A percentile compares a stretch with the other conserved stretches of the same genome.
These are phyloP conservation scores for Cheirogaleus medius DNA, from an alignment of 2,113 vertebrate species.

Conservation along the genomic window DNA sequence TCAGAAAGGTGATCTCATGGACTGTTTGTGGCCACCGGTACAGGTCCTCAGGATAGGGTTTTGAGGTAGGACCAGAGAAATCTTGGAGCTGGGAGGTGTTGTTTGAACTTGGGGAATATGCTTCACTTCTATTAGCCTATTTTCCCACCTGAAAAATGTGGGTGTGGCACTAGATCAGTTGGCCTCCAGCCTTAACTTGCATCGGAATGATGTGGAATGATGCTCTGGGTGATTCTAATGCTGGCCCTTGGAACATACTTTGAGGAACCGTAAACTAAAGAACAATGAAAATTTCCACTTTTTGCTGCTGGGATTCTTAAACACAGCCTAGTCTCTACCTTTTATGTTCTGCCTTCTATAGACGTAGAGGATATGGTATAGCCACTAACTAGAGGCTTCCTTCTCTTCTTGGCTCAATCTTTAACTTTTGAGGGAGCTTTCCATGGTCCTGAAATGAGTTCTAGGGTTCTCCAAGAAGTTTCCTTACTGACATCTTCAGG, in stretches of 20 bases:
- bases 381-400: neutral
- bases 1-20: neutral
- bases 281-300: neutral
- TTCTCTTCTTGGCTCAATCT: neutral
- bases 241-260: neutral
- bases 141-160: neutral
- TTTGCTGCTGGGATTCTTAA: neutral
- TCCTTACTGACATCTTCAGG: neutral
- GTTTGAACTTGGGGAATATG: neutral
- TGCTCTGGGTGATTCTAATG: neutral
- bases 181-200: neutral
- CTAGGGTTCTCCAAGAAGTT: neutral
- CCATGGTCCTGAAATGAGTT: conserved; percentile 54
- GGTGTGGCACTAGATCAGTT: neutral
- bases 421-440: neutral
- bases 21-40: neutral
- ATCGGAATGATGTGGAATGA: neutral
- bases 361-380: neutral
- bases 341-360: neutral
- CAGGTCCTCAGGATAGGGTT: neutral
- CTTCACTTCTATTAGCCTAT: neutral
- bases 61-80: neutral
- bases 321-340: neutral
- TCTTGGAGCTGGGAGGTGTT: neutral
- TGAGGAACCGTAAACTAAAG: neutral